Conservation (phyloP, 2,113 vertebrate genomes). For the Phrynocephalus versicolor region DNA sequence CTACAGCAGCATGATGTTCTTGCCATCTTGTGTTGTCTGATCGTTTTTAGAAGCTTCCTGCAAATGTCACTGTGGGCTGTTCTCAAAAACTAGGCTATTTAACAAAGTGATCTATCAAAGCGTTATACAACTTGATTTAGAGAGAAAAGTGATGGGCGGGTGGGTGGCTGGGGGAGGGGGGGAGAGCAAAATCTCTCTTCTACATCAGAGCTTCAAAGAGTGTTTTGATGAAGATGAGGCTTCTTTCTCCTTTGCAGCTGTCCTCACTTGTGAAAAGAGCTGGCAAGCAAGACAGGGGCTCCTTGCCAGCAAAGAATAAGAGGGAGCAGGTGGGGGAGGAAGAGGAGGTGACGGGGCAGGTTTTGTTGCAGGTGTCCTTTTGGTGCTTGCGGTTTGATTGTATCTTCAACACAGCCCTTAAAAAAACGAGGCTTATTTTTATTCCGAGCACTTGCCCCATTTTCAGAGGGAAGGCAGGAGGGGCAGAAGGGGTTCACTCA, state of each 20-base stretch:
- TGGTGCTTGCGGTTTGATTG: constrained; percentile 43
- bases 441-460: constrained; percentile 34
- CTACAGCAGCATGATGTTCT: constrained; percentile 51
- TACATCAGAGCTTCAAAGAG: constrained; percentile 67
- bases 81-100: constrained; percentile 55
- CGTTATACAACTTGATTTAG: constrained; percentile 68
- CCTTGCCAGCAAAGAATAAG: constrained; percentile 52
- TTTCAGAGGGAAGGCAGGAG: constrained; percentile 45
- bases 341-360: constrained; percentile 38
- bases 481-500: constrained; percentile 2
- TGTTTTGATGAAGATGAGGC: constrained; percentile 69
- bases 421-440: constrained; percentile 52
- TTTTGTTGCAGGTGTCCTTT: constrained; percentile 64
- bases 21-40: constrained; percentile 7
- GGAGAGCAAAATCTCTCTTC: constrained; percentile 39
- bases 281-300: constrained; percentile 45
- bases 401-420: constrained; percentile 48
- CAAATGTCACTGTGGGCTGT: constrained; percentile 47
- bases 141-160: constrained; percentile 37
- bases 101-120: constrained; percentile 70
- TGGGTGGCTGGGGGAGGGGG: too few species aligned
- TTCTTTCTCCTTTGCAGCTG: constrained; percentile 67
- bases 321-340: constrained; percentile 35
- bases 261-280: constrained; percentile 33
- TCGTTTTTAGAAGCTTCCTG: constrained; percentile 44